Base-by-base conservation (phyloP, 2,113 vertebrate genomes). In the Oncorhynchus kisutch region DNA sequence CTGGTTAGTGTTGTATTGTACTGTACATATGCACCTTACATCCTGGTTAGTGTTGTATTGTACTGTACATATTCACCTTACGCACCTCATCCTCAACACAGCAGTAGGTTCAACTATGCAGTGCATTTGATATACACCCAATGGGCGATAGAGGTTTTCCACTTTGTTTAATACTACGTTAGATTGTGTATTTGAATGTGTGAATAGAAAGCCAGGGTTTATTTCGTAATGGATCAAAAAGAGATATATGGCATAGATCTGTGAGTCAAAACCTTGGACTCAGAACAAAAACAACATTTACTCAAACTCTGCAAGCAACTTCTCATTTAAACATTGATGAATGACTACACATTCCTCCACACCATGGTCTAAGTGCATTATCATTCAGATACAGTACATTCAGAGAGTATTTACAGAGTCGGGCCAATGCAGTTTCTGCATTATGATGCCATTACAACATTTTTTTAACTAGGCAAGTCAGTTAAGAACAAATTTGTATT, bases 201-300 rank as follows among this genome's bases (percentile, higher is more conserved):
- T 25, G 68, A 27, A 20, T 8, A 18, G 9, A 70, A 60, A 74
- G 73, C 70, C 75, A 78, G 72, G 85, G 66, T 78, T 78, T 72
- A 83, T 91, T 85, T 86, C 84, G 79, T 84, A 89, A 90, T 92
- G 81, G 89, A 87, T 87, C 85, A 90, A 88, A 90, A 88, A 85
- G 80, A 85, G 88, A 91, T 90, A 91, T 90, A 86, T 81, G 83
- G 87, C 86, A 80, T 90, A 90, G 88, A 85, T 68, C 79, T 83
- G 49, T 71, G 27, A 20, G 82, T 76, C 64, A 75, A 84, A 78
- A 80, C 76, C 77, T 66, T 87, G 8, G 39, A 34, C 29, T 31
- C 29, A 31, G 29, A 31, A 31, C 31, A 34, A 8, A 39, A 39
- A 39, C 6, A 0, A 82, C 82, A 79, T 90, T 88, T 88, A 78